Evolutionary conservation across 2,797 vertebrate genomes (phyloP).

Genomic region (Malurus leucopterus): DNA sequence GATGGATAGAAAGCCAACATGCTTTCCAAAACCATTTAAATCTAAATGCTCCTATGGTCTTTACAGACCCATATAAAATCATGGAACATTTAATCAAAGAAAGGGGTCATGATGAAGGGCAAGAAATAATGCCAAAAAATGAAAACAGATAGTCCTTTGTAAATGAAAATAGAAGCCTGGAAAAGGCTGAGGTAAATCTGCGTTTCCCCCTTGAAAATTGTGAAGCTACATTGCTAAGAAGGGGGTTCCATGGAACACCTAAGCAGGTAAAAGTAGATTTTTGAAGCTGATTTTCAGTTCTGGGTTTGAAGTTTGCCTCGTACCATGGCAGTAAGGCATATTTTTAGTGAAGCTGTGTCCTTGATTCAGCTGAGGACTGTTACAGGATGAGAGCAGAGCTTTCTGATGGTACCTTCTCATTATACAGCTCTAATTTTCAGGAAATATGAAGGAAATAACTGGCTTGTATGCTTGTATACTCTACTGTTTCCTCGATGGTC

Average conservation of each 20-base stretch:
- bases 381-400: background rate
- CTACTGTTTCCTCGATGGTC: background rate
- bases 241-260: background rate
- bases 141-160: accelerated
- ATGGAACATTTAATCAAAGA: background rate
- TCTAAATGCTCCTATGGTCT: background rate
- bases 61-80: background rate
- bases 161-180: background rate
- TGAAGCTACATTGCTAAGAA: background rate
- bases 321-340: background rate
- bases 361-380: background rate
- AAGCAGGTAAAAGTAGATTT: background rate
- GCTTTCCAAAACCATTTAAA: background rate
- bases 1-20: background rate
- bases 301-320: background rate
- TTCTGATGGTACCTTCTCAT: background rate
- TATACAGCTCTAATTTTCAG: background rate
- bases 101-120: background rate
- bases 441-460: background rate
- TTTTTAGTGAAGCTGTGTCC: background rate
- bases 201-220: background rate
- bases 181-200: background rate
- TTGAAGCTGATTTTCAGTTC: background rate
- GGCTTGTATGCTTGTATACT: background rate
- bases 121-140: background rate